Base-by-base conservation (phyloP, 2,797 vertebrate species). In the Pangasius sanitwongsei region DNA sequence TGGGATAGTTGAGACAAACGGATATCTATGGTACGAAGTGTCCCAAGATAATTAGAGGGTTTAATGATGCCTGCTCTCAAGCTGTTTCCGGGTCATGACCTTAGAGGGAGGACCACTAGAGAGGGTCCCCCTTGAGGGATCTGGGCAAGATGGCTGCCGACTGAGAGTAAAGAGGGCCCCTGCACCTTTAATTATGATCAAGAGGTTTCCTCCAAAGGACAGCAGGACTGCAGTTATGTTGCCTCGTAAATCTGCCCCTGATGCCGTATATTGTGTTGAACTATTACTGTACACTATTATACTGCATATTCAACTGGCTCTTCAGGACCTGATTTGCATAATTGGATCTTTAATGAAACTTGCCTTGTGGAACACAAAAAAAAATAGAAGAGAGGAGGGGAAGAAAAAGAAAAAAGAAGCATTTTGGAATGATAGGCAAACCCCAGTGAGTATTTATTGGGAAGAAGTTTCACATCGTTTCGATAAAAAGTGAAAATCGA, bases 111-210 rank as follows among this genome's bases (percentile, higher is more conserved):
- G 65, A 83, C 86, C 86, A 85, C 86, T 84, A 63, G 75, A 89
- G 87, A 89, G 91, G 85, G 92, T 93, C 91, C 94, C 94, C 92
- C 92, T 93, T 91, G 93, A 95, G 95, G 94, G 92, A 94, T 94
- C 93, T 93, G 92, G 93, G 94, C 93, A 93, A 94, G 92, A 96
- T 93, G 93, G 95, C 95, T 93, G 91, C 91, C 91, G 89, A 91
- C 92, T 93, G 94, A 96, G 95, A 87, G 95, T 95, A 95, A 95
- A 96, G 95, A 90, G 95, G 96, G 96, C 96, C 96, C 94, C 97
- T 96, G 95, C 96, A 97, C 97, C 97, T 98, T 97, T 98, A 97
- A 98, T 98, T 97, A 98, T 97, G 97, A 98, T 98, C 97, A 96
- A 96, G 97, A 97, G 97, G 97, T 97, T 97, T 95, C 95, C 94